These are phyloP conservation scores for Chloebia gouldiae DNA, from an alignment of 2,113 vertebrate species.

Conservation along the genomic window DNA sequence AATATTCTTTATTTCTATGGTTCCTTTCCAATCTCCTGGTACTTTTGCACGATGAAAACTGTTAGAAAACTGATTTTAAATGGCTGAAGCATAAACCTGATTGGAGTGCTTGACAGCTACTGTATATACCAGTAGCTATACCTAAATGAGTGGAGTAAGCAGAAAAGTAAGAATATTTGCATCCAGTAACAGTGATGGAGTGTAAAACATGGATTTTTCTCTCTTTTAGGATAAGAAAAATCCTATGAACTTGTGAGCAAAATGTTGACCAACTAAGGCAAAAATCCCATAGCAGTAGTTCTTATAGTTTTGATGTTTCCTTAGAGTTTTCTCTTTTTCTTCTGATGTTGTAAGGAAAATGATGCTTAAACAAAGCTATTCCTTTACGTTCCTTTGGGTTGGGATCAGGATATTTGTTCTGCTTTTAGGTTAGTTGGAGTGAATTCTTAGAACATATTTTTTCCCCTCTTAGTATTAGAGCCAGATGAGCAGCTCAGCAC, in stretches of 20 bases:
- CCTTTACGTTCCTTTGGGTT: neutral
- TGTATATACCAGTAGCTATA: neutral
- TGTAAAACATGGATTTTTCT: neutral
- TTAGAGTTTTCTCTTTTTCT: neutral
- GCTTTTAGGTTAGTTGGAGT: slow-evolving; percentile 35
- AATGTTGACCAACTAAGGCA: neutral
- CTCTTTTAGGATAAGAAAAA: neutral
- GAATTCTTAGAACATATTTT: slow-evolving; percentile 50
- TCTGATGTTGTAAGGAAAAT: neutral
- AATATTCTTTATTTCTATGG: neutral
- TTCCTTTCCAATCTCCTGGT: neutral
- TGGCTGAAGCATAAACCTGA: neutral
- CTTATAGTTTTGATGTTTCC: neutral
- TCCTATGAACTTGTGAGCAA: neutral
- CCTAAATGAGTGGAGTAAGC: neutral
- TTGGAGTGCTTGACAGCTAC: neutral
- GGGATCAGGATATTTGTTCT: neutral
- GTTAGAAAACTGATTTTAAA: neutral
- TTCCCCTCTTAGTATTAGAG: slow-evolving; percentile 84
- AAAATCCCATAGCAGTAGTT: neutral
- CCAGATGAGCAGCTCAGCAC: slow-evolving; percentile 82
- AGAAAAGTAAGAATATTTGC: neutral
- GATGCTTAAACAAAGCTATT: neutral
- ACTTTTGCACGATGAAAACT: neutral
- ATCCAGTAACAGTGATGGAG: neutral